phyloP scores from a whole-genome alignment of 2,888 invertebrate genomes.

The Idaea dimidiata region DNA sequence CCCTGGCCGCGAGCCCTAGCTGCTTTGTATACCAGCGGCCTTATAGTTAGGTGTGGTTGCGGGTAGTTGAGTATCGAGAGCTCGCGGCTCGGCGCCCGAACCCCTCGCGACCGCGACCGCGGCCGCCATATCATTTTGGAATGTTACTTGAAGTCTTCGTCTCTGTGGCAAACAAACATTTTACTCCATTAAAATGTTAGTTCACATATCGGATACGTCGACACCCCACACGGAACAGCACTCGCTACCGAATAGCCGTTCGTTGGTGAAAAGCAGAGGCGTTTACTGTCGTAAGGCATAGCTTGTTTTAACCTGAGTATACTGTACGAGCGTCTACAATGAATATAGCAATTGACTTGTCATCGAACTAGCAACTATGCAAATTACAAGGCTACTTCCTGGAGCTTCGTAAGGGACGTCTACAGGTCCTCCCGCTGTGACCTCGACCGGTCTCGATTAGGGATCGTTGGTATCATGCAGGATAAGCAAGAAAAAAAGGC shows the following conservation, averaged over 20 bases:
- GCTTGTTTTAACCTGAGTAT: conserved; percentile 26
- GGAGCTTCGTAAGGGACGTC: conserved; percentile 5
- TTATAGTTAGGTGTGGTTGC: conserved; percentile 27
- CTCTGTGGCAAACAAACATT: conserved; percentile 76
- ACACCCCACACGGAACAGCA: conserved; percentile 16
- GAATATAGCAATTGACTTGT: conserved; percentile 33
- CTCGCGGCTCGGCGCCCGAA: conserved; percentile 30
- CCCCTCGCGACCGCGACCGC: conserved; percentile 34
- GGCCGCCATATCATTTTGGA: conserved; percentile 68
- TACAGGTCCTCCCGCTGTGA: background rate
- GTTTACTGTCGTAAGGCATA: conserved; percentile 10
- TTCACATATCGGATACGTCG: conserved; percentile 30
- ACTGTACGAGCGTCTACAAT: conserved; percentile 28
- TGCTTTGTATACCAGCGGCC: conserved; percentile 14
- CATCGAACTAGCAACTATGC: conserved; percentile 34
- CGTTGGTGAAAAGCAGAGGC: background rate
- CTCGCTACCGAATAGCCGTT: background rate
- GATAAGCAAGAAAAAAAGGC: conserved; percentile 75
- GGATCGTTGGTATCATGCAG: conserved; percentile 62
- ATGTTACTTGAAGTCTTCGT: conserved; percentile 76
- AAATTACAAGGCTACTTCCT: conserved; percentile 23
- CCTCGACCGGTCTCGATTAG: conserved; percentile 31
- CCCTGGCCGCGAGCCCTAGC: too few relatives aligned
- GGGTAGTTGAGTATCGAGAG: conserved; percentile 32
- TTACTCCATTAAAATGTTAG: conserved; percentile 61